A percentile compares a stretch with the other conserved stretches of the same genome.
Conservation (phyloP, 2,888 invertebrate species). For the Cheilosia scutellata region DNA sequence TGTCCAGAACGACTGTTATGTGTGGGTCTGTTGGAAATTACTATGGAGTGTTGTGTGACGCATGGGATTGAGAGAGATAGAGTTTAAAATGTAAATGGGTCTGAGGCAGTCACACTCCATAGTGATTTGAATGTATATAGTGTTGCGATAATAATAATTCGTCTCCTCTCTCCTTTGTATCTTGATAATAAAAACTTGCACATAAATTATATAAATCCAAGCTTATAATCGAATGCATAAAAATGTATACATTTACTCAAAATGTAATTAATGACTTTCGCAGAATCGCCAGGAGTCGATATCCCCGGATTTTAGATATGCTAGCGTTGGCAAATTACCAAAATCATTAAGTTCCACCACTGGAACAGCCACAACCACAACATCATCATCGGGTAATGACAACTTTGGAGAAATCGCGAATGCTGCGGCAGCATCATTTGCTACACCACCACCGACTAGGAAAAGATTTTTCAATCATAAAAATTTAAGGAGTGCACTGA, state of each 20-base stretch:
- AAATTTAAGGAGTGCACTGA: constrained; percentile 91
- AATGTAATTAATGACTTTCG: constrained; percentile 51
- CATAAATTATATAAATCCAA: constrained; percentile 28
- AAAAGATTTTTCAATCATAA: constrained; percentile 93
- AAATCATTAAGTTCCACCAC: constrained; percentile 77
- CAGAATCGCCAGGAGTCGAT: constrained; percentile 83
- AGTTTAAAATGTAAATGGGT: no score
- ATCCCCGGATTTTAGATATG: constrained; percentile 83
- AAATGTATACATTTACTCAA: neutral
- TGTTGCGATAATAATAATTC: constrained; percentile 22
- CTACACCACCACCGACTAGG: constrained; percentile 91
- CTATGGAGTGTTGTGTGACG: no score
- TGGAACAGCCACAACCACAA: constrained; percentile 62
- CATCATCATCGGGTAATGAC: constrained; percentile 79
- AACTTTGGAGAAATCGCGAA: constrained; percentile 83
- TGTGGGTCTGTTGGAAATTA: constrained; percentile 38
- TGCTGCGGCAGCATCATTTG: constrained; percentile 89
- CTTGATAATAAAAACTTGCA: constrained; percentile 22
- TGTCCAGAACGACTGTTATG: constrained; percentile 30
- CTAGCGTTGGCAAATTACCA: constrained; percentile 82
- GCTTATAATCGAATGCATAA: constrained; percentile 2
- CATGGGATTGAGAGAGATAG: no score
- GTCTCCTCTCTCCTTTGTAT: constrained; percentile 36
- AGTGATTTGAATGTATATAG: neutral
- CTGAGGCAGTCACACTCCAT: no score